Base-by-base conservation (phyloP, 2,888 invertebrate genomes). In the Barypeithes pellucidus region DNA sequence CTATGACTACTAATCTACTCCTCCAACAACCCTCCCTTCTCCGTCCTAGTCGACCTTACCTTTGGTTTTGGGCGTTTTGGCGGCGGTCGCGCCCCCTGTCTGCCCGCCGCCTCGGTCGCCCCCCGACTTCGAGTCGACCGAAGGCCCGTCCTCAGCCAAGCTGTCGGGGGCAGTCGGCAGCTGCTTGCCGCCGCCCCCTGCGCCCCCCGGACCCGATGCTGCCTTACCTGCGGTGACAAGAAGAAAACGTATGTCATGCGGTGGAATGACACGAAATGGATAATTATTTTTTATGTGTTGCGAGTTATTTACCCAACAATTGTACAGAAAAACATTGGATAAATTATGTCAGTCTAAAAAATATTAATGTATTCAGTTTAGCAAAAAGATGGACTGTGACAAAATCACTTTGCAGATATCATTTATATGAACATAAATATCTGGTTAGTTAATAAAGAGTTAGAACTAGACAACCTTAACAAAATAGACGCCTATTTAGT, bases 71-170 rank as follows among this genome's bases (percentile, higher is more conserved):
- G 86, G 83, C 78, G 86, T 84, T 82, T 87, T 87, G 20, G 85
- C 81, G 65, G 82, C 78, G 69, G 79, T 76, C 62, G 80, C 79
- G 63, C 74, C 63, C 29, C 73, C 69, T 52, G 68, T 41, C 52
- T 72, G 60, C 61, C 52, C 22, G 43, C 63, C 75, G 77, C 84
- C 80, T 39, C 65, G 61, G 14, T 71, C 67, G 67, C 45, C 66
- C 52, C 22, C 75, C 67, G 67, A 66, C 47, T 62, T 69, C 59
- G 43, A 29, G 63, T 67, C 63, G 68, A 72, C 20, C 9, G 87
- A 63, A 88, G 88, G 82, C 89, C 89, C 88, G 83, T 88, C 88
- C 82, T 89, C 88, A 88, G 91, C 90, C 80, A 92, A 87, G 82
- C 87, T 91, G 80, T 92, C 92, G 36, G 73, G 73, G 12, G 67